A percentile compares a stretch with the other conserved stretches of the same genome.
Evolutionary conservation across 2,888 invertebrate genomes (phyloP).

Genomic region (Mechanitis mazaeus): DNA sequence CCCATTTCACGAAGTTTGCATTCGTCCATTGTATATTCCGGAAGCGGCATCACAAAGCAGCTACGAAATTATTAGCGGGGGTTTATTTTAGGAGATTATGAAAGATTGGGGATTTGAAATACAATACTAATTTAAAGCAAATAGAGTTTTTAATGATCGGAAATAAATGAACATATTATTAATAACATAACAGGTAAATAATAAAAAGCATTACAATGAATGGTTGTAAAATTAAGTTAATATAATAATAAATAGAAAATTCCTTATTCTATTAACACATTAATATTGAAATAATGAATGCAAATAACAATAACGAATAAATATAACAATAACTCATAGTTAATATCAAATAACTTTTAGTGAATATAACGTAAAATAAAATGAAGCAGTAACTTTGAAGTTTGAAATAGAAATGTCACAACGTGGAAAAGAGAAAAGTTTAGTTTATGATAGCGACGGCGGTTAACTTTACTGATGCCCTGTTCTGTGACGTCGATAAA

Average conservation of each 20-base stretch:
- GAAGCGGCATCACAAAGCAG: conserved; percentile 71
- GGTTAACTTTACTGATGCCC: conserved; percentile 41
- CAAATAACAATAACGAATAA: neutral
- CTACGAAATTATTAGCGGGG: conserved; percentile 60
- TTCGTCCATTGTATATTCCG: conserved; percentile 69
- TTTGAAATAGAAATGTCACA: conserved; percentile 56
- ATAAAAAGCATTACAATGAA: too few relatives aligned
- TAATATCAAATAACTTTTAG: conserved; percentile 16
- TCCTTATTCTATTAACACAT: too few relatives aligned
- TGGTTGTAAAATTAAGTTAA: too few relatives aligned
- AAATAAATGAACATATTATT: too few relatives aligned
- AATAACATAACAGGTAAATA: too few relatives aligned
- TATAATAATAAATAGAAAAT: too few relatives aligned
- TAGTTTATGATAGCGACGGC: conserved; percentile 43
- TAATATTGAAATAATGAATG: too few relatives aligned
- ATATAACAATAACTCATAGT: neutral
- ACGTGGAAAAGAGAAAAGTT: conserved; percentile 50
- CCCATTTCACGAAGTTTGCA: conserved; percentile 75
- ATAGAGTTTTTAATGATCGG: conserved; percentile 25
- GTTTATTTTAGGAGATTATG: conserved; percentile 51
- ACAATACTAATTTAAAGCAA: conserved; percentile 37
- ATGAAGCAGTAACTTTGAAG: conserved; percentile 46
- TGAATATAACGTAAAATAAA: conserved; percentile 21
- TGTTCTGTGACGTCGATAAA: conserved; percentile 33
- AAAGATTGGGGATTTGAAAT: conserved; percentile 57